A percentile compares a stretch with the other conserved stretches of the same genome.
Evolutionary conservation across 2,888 invertebrate genomes (phyloP).

Genomic region (Heliothis peltigera): DNA sequence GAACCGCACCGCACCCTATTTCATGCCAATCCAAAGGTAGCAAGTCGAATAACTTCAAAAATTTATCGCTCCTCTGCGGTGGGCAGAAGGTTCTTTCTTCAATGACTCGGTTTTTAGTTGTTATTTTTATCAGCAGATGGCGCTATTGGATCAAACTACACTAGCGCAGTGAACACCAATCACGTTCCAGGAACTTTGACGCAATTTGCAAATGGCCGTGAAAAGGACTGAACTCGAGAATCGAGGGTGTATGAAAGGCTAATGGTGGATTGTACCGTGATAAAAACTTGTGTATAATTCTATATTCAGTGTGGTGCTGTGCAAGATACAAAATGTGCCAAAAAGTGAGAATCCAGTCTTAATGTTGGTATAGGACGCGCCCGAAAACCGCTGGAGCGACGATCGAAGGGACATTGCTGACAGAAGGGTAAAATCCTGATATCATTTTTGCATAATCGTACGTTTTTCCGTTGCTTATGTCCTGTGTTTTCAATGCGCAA

Average conservation of each 20-base stretch:
- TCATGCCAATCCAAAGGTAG: slow-evolving; percentile 65
- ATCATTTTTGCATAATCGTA: slow-evolving; percentile 70
- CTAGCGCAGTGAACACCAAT: slow-evolving; percentile 86
- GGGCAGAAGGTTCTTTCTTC: slow-evolving; percentile 59
- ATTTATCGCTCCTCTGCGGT: slow-evolving; percentile 38
- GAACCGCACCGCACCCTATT: slow-evolving; percentile 87
- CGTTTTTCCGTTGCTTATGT: slow-evolving; percentile 61
- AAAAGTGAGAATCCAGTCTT: slow-evolving; percentile 88
- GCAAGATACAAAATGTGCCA: slow-evolving; percentile 88
- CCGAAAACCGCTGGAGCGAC: slow-evolving; percentile 85
- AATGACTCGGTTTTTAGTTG: slow-evolving; percentile 65
- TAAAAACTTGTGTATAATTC: slow-evolving; percentile 83
- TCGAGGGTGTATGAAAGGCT: slow-evolving; percentile 87
- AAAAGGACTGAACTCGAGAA: slow-evolving; percentile 87
- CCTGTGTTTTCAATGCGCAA: slow-evolving; percentile 48
- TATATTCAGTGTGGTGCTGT: slow-evolving; percentile 86
- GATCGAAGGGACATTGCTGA: slow-evolving; percentile 86
- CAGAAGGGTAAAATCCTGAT: slow-evolving; percentile 87
- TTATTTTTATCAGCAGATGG: slow-evolving; percentile 70
- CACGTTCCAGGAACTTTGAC: slow-evolving; percentile 86
- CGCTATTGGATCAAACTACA: slow-evolving; percentile 73
- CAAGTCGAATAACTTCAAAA: slow-evolving; percentile 58
- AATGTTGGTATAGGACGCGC: slow-evolving; percentile 87
- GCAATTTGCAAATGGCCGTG: slow-evolving; percentile 91
- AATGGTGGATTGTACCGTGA: slow-evolving; percentile 86